Evolutionary conservation across 2,797 vertebrate genomes (phyloP).

Genomic region (Hemibagrus guttatus): DNA sequence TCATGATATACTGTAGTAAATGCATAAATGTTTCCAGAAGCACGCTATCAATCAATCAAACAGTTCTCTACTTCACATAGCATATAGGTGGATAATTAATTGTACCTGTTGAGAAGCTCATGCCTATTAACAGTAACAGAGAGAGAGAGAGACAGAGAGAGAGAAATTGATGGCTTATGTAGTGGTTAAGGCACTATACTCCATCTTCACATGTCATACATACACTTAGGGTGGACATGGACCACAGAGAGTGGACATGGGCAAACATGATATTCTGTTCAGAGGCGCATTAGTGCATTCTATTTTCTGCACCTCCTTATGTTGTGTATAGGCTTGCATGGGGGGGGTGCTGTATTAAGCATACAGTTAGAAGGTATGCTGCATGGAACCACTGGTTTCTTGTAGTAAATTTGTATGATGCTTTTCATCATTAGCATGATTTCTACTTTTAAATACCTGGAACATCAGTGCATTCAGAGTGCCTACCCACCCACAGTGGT

Average conservation of each 20-base stretch:
- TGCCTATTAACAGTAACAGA: not conserved
- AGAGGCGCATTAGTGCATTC: not conserved
- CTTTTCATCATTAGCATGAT: not conserved
- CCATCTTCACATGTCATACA: not conserved
- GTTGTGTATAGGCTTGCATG: not conserved
- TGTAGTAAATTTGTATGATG: not conserved
- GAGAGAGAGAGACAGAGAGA: not conserved
- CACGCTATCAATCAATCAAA: not conserved
- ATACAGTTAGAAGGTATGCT: not conserved
- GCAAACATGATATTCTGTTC: not conserved
- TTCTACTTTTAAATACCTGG: not conserved
- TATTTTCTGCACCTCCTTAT: not conserved
- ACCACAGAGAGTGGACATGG: not conserved
- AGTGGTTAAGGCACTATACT: constrained; percentile 3
- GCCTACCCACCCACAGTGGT: not conserved
- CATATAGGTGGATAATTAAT: not conserved
- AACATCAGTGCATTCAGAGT: not conserved
- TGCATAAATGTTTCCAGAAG: not conserved
- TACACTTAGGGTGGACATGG: not conserved
- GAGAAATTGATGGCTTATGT: not conserved
- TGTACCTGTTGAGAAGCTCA: not conserved
- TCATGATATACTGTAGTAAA: not conserved
- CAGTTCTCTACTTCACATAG: not conserved
- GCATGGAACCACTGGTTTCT: not conserved
- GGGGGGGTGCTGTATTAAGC: not conserved